Evolutionary conservation across 2,888 invertebrate species (phyloP).

Genomic region (Brenthis daphne): DNA sequence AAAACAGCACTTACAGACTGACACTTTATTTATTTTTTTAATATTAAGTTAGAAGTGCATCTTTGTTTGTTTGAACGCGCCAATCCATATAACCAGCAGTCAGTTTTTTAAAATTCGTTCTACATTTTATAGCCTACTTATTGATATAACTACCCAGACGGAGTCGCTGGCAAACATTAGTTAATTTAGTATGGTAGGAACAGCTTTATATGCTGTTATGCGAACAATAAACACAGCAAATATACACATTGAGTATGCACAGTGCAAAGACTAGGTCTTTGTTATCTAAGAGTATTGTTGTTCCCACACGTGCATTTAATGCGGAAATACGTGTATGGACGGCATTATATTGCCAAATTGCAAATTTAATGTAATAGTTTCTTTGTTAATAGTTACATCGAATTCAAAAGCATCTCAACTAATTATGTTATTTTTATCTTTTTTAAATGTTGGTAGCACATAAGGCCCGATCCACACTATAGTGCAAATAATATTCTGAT

Average conservation of each 20-base stretch:
- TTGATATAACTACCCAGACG: not conserved
- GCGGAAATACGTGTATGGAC: constrained; percentile 19
- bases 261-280: not conserved
- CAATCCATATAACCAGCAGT: not conserved
- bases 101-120: not conserved
- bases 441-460: too few relatives aligned
- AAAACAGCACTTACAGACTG: too few relatives aligned
- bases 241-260: not conserved
- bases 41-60: too few relatives aligned
- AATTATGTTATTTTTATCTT: too few relatives aligned
- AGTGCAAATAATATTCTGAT: too few relatives aligned
- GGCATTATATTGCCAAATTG: constrained; percentile 16
- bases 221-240: constrained; percentile 1
- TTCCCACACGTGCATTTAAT: not conserved
- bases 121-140: not conserved
- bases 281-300: not conserved
- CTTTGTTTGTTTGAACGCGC: too few relatives aligned
- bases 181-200: not conserved
- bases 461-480: too few relatives aligned
- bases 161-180: too few relatives aligned
- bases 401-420: not conserved
- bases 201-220: not conserved
- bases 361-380: constrained; percentile 2
- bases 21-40: too few relatives aligned
- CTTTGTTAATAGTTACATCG: not conserved